Conservation (phyloP, 2,797 vertebrate genomes). For the Decapterus maruadsi region DNA sequence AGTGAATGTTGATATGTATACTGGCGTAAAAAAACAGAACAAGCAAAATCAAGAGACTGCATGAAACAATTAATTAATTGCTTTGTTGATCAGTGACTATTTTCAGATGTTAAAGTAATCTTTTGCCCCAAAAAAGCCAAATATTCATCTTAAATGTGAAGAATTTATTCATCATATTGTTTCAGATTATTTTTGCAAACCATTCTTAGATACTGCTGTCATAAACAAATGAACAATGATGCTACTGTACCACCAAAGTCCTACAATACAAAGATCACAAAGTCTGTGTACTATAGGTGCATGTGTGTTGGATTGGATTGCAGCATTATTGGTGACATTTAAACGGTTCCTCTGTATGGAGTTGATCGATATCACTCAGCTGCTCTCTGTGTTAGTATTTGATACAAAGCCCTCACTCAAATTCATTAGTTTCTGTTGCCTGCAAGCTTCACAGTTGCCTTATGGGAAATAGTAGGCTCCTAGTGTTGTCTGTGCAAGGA, state of each 20-base stretch:
- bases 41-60: no score
- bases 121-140: no score
- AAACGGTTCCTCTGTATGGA: background rate
- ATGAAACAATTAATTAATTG: no score
- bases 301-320: background rate
- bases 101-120: no score
- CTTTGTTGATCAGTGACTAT: no score
- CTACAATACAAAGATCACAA: background rate
- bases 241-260: background rate
- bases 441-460: conserved; percentile 5
- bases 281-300: background rate
- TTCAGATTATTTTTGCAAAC: no score
- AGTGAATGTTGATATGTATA: no score
- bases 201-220: background rate
- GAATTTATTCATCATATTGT: no score
- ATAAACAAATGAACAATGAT: background rate
- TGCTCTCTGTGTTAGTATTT: conserved; percentile 6
- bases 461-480: background rate
- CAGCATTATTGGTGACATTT: conserved; percentile 20
- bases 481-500: conserved; percentile 3
- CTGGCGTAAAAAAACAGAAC: no score
- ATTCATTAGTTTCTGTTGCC: conserved; percentile 10
- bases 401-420: background rate
- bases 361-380: conserved; percentile 7
- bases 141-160: no score